phyloP scores from a whole-genome alignment of 2,113 vertebrate genomes.

The Tricholaema leucomelas region DNA sequence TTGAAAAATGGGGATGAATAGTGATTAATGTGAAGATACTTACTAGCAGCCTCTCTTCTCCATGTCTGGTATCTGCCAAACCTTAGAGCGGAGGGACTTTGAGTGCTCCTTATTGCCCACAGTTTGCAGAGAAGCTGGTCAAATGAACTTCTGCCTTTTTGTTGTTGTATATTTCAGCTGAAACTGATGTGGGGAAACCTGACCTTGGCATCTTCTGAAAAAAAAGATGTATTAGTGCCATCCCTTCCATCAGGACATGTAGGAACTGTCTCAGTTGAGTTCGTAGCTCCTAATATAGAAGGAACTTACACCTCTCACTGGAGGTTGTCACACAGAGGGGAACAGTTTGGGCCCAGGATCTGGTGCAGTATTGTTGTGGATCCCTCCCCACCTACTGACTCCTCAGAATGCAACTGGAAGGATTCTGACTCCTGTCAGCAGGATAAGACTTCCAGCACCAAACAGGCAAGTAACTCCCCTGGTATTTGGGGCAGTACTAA shows the following conservation, averaged over 20 bases:
- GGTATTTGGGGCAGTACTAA: neutral
- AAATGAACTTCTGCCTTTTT: neutral
- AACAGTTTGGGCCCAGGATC: slow-evolving; percentile 94
- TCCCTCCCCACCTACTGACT: slow-evolving; percentile 61
- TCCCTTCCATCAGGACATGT: slow-evolving; percentile 88
- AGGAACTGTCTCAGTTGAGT: slow-evolving; percentile 93
- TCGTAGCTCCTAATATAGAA: slow-evolving; percentile 89
- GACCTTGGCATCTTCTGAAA: slow-evolving; percentile 85
- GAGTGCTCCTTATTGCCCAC: neutral
- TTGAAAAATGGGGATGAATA: neutral
- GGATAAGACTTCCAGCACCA: slow-evolving; percentile 59
- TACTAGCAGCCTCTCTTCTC: neutral
- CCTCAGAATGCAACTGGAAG: slow-evolving; percentile 30
- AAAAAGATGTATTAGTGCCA: slow-evolving; percentile 89
- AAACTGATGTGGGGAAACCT: slow-evolving; percentile 99
- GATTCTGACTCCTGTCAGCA: slow-evolving; percentile 21
- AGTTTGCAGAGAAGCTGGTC: neutral
- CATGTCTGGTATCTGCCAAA: neutral
- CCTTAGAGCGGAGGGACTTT: neutral
- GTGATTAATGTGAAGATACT: neutral
- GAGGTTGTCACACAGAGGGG: slow-evolving; percentile 93
- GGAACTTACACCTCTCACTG: slow-evolving; percentile 98
- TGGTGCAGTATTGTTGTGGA: slow-evolving; percentile 98
- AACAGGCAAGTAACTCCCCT: slow-evolving; percentile 77
- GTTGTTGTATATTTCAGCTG: slow-evolving; percentile 73